Percentiles rank a stretch among this genome's conserved stretches.
Conservation (phyloP, 2,113 vertebrate genomes). For the Raja brachyura region DNA sequence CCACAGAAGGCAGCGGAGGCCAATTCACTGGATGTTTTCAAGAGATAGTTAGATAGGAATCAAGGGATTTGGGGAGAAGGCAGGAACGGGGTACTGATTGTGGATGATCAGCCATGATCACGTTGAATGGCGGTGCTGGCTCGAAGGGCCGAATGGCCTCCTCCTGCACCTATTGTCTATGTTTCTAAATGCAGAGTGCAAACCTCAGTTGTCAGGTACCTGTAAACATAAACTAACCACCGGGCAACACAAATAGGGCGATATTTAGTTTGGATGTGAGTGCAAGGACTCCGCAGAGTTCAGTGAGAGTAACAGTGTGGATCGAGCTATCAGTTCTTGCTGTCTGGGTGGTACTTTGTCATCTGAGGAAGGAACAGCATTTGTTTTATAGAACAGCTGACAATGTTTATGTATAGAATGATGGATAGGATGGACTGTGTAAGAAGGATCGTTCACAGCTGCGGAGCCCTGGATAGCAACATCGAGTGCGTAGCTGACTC, state of each 20-base stretch:
- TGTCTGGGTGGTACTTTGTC: neutral
- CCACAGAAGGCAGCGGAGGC: too few species aligned
- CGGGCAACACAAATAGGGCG: neutral
- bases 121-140: too few species aligned
- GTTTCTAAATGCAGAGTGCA: neutral
- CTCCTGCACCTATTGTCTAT: too few species aligned
- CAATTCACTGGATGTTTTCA: too few species aligned
- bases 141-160: too few species aligned
- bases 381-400: neutral
- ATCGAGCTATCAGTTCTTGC: neutral
- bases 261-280: neutral
- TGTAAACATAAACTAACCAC: neutral
- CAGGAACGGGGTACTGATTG: too few species aligned
- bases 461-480: neutral
- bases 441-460: neutral
- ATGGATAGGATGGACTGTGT: neutral
- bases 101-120: too few species aligned
- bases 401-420: neutral
- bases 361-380: neutral
- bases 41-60: too few species aligned
- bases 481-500: too few species aligned
- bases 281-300: neutral
- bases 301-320: neutral
- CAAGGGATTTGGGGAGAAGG: too few species aligned
- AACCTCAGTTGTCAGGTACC: neutral